A percentile compares a stretch with the other conserved stretches of the same genome.
phyloP scores from a whole-genome alignment of 1,140 invertebrate genomes.

The Hyphantria cunea region DNA sequence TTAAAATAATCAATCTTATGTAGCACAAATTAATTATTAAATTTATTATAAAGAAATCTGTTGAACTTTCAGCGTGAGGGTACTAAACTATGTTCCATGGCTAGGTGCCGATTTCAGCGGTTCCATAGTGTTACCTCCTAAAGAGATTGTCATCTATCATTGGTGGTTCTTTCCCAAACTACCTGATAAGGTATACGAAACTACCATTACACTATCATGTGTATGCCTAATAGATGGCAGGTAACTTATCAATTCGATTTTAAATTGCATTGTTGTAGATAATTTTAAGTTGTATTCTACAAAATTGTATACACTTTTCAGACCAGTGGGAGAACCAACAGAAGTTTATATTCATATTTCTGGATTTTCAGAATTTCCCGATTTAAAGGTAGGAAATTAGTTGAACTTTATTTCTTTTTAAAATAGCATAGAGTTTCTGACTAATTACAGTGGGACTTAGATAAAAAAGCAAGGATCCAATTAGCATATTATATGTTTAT shows the following conservation, averaged over 20 bases:
- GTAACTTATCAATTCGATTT: slow-evolving; percentile 33
- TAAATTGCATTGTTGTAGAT: too few species aligned
- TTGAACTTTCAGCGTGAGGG: slow-evolving; percentile 56
- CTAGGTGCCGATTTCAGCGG: slow-evolving; percentile 63
- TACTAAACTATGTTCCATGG: slow-evolving; percentile 62
- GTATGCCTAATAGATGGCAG: slow-evolving; percentile 63
- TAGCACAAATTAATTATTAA: too few species aligned
- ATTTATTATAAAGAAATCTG: background rate
- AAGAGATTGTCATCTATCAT: slow-evolving; percentile 60
- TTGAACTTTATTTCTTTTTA: too few species aligned
- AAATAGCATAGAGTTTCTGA: too few species aligned
- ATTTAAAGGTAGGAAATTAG: slow-evolving; percentile 57
- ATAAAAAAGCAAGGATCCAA: too few species aligned
- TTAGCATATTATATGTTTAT: too few species aligned
- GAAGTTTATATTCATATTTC: slow-evolving; percentile 63
- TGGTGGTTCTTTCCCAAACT: slow-evolving; percentile 74
- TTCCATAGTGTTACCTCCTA: slow-evolving; percentile 58
- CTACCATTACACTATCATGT: slow-evolving; percentile 62
- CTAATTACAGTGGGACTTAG: too few species aligned
- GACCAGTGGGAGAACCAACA: slow-evolving; percentile 62
- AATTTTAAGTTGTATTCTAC: too few species aligned
- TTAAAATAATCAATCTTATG: too few species aligned
- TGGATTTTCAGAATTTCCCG: slow-evolving; percentile 69
- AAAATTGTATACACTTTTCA: slow-evolving; percentile 37
- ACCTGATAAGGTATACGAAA: slow-evolving; percentile 60